These are phyloP conservation scores for Hydriomena furcata DNA, from an alignment of 2,888 invertebrate species.

Conservation along the genomic window DNA sequence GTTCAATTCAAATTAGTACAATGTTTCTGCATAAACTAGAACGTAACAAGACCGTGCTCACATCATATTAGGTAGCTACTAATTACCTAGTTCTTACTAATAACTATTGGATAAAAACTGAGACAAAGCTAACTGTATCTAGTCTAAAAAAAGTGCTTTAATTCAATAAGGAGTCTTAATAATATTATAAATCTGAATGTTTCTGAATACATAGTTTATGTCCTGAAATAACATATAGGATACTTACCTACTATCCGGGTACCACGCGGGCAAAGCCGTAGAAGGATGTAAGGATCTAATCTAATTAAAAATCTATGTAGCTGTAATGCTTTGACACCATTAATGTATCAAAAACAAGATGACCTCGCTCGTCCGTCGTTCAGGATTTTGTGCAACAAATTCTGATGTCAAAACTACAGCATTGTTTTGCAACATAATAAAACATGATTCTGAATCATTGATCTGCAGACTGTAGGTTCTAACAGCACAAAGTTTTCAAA, in stretches of 20 bases:
- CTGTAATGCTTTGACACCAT: slow-evolving; percentile 43
- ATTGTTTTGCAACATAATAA: slow-evolving; percentile 50
- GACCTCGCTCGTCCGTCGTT: slow-evolving; percentile 57
- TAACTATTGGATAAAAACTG: too few relatives aligned
- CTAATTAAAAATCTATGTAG: slow-evolving; percentile 8
- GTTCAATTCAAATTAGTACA: slow-evolving; percentile 3
- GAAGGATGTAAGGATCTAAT: not conserved
- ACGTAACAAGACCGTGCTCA: too few relatives aligned
- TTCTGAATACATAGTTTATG: too few relatives aligned
- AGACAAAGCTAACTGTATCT: too few relatives aligned
- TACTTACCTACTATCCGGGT: too few relatives aligned
- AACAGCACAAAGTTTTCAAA: slow-evolving; percentile 26
- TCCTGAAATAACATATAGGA: too few relatives aligned
- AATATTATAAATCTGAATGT: too few relatives aligned
- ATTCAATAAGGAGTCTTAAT: too few relatives aligned
- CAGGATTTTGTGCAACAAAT: slow-evolving; percentile 59
- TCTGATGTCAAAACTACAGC: slow-evolving; percentile 55
- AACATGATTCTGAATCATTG: slow-evolving; percentile 45
- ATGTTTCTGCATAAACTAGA: not conserved
- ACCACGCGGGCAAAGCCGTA: too few relatives aligned
- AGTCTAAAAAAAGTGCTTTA: too few relatives aligned
- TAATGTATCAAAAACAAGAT: slow-evolving; percentile 45
- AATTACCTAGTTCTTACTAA: too few relatives aligned
- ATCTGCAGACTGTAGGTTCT: slow-evolving; percentile 24
- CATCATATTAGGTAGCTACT: too few relatives aligned